Base-by-base conservation (phyloP, 92 coral and sea anemone genomes). In the Umimayanthus chanpuru region DNA sequence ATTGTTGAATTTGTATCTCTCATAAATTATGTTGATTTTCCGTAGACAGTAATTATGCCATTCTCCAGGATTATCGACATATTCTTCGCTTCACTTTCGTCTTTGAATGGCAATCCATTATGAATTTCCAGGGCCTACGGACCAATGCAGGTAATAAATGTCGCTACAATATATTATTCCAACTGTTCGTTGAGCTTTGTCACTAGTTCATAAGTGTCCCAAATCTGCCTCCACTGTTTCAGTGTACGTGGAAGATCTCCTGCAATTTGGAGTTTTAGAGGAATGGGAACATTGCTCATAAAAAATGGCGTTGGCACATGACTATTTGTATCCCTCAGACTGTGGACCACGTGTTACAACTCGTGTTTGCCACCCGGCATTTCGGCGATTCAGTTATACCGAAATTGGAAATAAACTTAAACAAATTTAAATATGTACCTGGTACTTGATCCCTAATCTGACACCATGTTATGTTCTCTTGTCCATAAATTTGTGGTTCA, bases 181-280 rank as follows among this genome's bases (percentile, higher is more conserved):
- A 68, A 14, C 50, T 90, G 85, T 25, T 81, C 70, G 47, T 81
- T 87, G 11, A 80, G 85, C 86, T 88, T 81, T n/a, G 88, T 81
- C 6, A 71, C 93, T 5, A 81, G 85, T 89, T 78, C 87, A 73
- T 88, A 91, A 7, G 89, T 91, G 26, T 88, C 85, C 91, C 91
- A 88, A 21, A 91, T 77, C 55, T 88, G 93, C 84, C 64, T 77
- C 91, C 91, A 88, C 79, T 77, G 89, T 72, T 85, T 91, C 93
- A 89, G 78, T 66, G 26, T 88, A 18, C 79, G 44, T 26, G 78
- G 65, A 29, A 91, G 85, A 58, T 91, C 89, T 14, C 89, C 89
- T 88, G 84, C 76, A 4, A 91, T 36, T 71, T 82, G 64, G 6
- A 88, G 50, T 39, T 84, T 88, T 11, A 87, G 87, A 4, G 75